A percentile compares a stretch with the other conserved stretches of the same genome.
Evolutionary conservation across 2,113 vertebrate species (phyloP).

Genomic region (Myiagra hebetior): DNA sequence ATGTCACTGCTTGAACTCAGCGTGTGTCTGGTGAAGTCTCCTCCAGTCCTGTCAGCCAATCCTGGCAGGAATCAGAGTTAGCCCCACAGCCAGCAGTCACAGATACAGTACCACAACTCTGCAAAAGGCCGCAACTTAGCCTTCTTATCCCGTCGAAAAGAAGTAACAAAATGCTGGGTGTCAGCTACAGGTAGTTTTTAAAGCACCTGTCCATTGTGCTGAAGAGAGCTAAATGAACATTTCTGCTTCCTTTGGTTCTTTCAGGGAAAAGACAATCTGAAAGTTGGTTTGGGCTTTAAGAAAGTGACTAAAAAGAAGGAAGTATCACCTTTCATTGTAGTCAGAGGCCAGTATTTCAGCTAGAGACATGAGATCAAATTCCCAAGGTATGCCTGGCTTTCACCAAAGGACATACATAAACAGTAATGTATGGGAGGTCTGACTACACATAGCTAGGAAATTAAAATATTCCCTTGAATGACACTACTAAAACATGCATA

Average conservation of each 20-base stretch:
- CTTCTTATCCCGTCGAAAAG: background rate
- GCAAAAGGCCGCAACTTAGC: background rate
- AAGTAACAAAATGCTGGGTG: background rate
- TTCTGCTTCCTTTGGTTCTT: background rate
- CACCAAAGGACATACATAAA: background rate
- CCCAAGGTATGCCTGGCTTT: background rate
- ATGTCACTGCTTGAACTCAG: background rate
- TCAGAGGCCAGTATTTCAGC: background rate
- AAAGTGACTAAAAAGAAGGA: background rate
- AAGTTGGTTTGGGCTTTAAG: background rate
- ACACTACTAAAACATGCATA: background rate
- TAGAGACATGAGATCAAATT: background rate
- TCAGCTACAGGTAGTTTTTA: background rate
- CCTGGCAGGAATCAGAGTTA: background rate
- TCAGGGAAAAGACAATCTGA: background rate
- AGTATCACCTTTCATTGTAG: background rate
- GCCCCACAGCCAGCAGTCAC: background rate
- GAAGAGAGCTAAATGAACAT: background rate
- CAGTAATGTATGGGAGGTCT: background rate
- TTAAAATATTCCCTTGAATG: background rate
- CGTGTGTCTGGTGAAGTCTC: background rate
- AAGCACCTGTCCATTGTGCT: background rate
- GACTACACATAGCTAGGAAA: background rate
- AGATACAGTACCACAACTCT: background rate
- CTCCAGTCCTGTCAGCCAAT: background rate